phyloP scores from a whole-genome alignment of 2,888 invertebrate genomes.

The Cecidostiba fungosa region DNA sequence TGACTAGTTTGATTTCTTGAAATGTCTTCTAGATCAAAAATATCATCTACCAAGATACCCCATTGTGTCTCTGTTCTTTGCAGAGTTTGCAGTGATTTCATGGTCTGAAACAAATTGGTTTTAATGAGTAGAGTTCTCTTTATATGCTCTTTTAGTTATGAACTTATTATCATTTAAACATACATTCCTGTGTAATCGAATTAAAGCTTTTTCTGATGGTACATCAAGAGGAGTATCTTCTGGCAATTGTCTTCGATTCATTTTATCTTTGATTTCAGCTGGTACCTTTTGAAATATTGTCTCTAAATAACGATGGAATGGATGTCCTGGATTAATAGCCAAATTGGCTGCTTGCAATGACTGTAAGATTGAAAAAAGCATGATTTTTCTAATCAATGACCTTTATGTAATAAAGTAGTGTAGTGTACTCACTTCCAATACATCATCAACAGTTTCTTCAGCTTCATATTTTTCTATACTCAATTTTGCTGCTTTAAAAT shows the following conservation, averaged over 20 bases:
- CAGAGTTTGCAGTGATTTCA: slow-evolving; percentile 94
- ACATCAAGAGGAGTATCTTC: slow-evolving; percentile 84
- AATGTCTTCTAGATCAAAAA: slow-evolving; percentile 93
- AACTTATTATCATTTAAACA: slow-evolving; percentile 50
- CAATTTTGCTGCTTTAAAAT: slow-evolving; percentile 96
- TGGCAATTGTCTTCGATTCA: slow-evolving; percentile 84
- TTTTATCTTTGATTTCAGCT: slow-evolving; percentile 87
- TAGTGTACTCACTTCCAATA: slow-evolving; percentile 89
- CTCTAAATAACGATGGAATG: slow-evolving; percentile 90
- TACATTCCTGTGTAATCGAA: slow-evolving; percentile 95
- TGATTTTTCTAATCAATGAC: not conserved
- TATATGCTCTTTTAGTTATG: slow-evolving; percentile 13
- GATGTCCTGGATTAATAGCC: slow-evolving; percentile 88
- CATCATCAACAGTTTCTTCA: slow-evolving; percentile 97
- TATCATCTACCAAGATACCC: slow-evolving; percentile 90
- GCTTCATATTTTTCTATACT: slow-evolving; percentile 98
- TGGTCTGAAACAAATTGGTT: slow-evolving; percentile 82
- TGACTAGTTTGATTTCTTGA: slow-evolving; percentile 87
- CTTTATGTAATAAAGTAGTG: not conserved
- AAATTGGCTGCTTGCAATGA: slow-evolving; percentile 92
- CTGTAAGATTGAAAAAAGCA: slow-evolving; percentile 80
- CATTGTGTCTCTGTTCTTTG: slow-evolving; percentile 97
- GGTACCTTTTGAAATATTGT: slow-evolving; percentile 95
- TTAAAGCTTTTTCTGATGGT: slow-evolving; percentile 92
- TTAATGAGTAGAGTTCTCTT: slow-evolving; percentile 12